Conservation (phyloP, 1,140 invertebrate genomes). For the Eurytemora carolleeae region DNA sequence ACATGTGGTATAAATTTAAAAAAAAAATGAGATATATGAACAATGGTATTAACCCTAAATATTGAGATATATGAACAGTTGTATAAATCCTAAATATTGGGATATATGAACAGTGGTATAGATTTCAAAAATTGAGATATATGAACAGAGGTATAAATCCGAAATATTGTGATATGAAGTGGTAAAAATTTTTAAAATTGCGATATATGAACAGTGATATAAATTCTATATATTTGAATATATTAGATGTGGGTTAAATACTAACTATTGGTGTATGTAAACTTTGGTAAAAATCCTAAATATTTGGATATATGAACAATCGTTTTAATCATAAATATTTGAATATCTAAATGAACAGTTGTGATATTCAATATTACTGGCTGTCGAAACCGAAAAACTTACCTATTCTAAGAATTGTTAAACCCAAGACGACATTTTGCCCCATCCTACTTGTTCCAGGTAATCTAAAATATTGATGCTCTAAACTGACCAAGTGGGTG, state of each 20-base stretch:
- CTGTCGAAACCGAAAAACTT: too few relatives aligned
- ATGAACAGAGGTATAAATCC: slow-evolving; percentile 20
- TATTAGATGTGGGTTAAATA: slow-evolving; percentile 62
- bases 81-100: too few relatives aligned
- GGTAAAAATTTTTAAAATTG: background rate
- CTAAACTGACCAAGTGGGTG: background rate
- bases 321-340: background rate
- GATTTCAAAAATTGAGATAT: background rate
- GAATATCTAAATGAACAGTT: too few relatives aligned
- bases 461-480: too few relatives aligned
- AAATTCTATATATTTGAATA: slow-evolving; percentile 60
- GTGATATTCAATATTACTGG: too few relatives aligned
- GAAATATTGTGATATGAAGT: slow-evolving; percentile 10
- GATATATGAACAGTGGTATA: background rate
- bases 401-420: background rate
- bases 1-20: background rate
- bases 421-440: background rate
- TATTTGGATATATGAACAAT: background rate
- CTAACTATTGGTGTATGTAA: too few relatives aligned
- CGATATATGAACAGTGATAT: slow-evolving; percentile 52
- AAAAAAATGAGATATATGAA: background rate
- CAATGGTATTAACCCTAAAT: background rate
- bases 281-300: background rate
- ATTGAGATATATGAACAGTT: too few relatives aligned
- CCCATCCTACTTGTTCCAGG: too few relatives aligned